A percentile compares a stretch with the other conserved stretches of the same genome.
phyloP scores from a whole-genome alignment of 2,113 vertebrate species.

The Erythrocercus mccallii region DNA sequence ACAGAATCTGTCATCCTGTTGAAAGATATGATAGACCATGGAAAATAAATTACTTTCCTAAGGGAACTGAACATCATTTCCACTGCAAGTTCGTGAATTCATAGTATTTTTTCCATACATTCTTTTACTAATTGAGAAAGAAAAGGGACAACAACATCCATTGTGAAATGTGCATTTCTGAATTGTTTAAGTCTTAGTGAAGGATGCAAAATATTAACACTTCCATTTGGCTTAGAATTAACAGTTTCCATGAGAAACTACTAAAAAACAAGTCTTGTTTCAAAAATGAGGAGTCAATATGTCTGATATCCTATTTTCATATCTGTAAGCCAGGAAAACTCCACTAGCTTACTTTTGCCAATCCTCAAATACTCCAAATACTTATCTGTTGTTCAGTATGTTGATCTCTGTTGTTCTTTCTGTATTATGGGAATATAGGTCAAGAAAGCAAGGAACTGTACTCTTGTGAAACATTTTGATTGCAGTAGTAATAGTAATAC shows the following conservation, averaged over 20 bases:
- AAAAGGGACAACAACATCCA: not conserved
- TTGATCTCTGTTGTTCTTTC: not conserved
- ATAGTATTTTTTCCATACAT: not conserved
- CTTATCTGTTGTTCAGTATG: not conserved
- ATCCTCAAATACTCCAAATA: not conserved
- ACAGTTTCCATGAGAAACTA: not conserved
- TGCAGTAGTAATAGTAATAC: not conserved
- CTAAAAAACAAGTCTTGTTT: not conserved
- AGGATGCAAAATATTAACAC: not conserved
- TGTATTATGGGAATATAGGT: not conserved
- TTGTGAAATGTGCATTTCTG: not conserved
- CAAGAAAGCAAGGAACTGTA: not conserved
- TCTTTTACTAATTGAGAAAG: not conserved
- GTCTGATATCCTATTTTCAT: not conserved
- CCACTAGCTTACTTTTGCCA: not conserved
- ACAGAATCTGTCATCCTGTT: not conserved
- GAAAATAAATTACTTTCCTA: not conserved
- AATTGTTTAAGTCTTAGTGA: not conserved
- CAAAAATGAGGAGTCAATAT: not conserved
- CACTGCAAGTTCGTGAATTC: not conserved
- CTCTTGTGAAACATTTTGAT: not conserved
- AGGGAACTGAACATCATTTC: not conserved
- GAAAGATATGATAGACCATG: not conserved
- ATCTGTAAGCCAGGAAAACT: not conserved
- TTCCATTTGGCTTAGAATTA: not conserved